These are phyloP conservation scores for Prionailurus bengalensis DNA, from an alignment of 2,113 vertebrate genomes.

Conservation along the genomic window DNA sequence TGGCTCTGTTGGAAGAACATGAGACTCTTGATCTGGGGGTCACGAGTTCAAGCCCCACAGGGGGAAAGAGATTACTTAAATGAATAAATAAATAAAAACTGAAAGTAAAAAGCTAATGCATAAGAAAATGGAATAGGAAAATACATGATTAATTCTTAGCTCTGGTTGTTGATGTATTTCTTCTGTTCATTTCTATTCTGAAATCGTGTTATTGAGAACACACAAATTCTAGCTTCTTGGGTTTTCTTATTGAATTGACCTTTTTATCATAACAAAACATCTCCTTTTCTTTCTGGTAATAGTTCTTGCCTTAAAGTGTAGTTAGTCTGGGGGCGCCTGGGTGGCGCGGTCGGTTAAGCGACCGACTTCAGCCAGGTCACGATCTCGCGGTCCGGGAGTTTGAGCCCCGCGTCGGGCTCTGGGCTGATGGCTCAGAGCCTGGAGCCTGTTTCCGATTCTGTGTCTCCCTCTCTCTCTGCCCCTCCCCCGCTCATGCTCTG, in stretches of 20 bases:
- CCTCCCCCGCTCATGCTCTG: too few relatives aligned
- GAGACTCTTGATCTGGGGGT: not conserved
- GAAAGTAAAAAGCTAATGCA: not conserved
- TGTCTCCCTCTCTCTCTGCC: too few relatives aligned
- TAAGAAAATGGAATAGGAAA: constrained; percentile 26
- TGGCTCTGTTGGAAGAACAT: not conserved
- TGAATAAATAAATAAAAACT: not conserved
- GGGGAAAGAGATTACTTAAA: not conserved
- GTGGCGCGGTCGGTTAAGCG: too few relatives aligned
- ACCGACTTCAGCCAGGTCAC: too few relatives aligned
- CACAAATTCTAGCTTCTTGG: not conserved
- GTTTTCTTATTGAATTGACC: not conserved
- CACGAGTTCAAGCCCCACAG: not conserved
- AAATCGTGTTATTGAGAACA: not conserved
- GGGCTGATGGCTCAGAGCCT: too few relatives aligned
- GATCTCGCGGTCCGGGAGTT: too few relatives aligned
- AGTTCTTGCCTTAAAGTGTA: not conserved
- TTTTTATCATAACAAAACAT: not conserved
- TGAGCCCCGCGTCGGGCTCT: too few relatives aligned
- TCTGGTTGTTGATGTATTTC: not conserved
- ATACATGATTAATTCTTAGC: not conserved
- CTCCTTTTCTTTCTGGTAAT: not conserved
- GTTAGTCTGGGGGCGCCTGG: not conserved
- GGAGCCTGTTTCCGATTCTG: too few relatives aligned
- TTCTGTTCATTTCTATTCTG: constrained; percentile 10